Conservation (phyloP, 2,888 invertebrate genomes). For the Standfussiana lucernea region DNA sequence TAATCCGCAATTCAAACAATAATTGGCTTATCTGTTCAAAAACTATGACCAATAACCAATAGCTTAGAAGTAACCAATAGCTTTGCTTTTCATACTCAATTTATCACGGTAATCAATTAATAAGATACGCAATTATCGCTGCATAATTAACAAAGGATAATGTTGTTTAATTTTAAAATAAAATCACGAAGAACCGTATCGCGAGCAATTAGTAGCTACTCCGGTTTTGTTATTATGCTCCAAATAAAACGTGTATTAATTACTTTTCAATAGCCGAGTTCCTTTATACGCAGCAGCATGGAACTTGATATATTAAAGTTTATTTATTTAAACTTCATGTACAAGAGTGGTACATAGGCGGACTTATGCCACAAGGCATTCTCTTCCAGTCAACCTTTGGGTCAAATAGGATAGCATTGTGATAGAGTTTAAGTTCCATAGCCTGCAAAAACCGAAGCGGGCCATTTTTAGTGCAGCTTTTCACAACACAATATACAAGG, state of each 20-base stretch:
- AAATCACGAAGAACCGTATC: slow-evolving; percentile 18
- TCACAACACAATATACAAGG: background rate
- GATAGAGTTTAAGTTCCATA: slow-evolving; percentile 63
- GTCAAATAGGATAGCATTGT: too few relatives aligned
- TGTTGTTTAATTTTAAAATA: slow-evolving; percentile 19
- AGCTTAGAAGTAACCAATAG: background rate
- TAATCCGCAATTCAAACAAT: slow-evolving; percentile 12
- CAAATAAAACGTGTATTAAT: slow-evolving; percentile 57
- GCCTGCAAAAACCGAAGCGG: slow-evolving; percentile 31
- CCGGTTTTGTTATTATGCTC: slow-evolving; percentile 37
- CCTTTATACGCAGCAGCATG: slow-evolving; percentile 61
- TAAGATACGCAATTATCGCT: slow-evolving; percentile 27
- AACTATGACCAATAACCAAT: slow-evolving; percentile 24
- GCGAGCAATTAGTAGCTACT: slow-evolving; percentile 47
- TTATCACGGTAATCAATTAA: background rate
- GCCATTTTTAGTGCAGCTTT: slow-evolving; percentile 5
- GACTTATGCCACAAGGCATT: too few relatives aligned
- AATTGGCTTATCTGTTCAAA: background rate
- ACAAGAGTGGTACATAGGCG: too few relatives aligned
- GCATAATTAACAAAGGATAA: slow-evolving; percentile 22
- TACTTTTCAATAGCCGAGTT: slow-evolving; percentile 54
- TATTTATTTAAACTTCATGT: too few relatives aligned
- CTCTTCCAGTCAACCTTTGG: too few relatives aligned
- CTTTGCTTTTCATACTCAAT: slow-evolving; percentile 20
- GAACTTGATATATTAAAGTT: slow-evolving; percentile 64